A percentile compares a stretch with the other conserved stretches of the same genome.
phyloP scores from a whole-genome alignment of 2,888 invertebrate genomes.

The Drosophila austrosaltans region DNA sequence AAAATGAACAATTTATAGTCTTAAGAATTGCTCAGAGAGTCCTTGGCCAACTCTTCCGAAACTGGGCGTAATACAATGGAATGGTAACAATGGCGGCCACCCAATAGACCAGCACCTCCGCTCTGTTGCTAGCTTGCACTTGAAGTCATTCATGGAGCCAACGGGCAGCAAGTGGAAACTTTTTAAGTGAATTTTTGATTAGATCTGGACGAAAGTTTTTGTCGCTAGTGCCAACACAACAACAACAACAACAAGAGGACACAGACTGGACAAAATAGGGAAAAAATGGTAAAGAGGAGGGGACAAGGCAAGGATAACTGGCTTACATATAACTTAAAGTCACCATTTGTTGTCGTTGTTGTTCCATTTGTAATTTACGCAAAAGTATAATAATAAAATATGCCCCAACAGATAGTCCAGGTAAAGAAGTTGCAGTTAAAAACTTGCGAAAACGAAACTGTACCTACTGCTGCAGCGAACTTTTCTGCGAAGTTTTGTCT shows the following conservation, averaged over 20 bases:
- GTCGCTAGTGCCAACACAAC: constrained; percentile 59
- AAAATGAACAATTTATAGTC: constrained; percentile 17
- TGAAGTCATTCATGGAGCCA: constrained; percentile 58
- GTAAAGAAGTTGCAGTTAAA: constrained; percentile 28
- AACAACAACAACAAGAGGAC: not conserved
- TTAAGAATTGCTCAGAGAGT: constrained; percentile 17
- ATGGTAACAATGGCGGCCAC: constrained; percentile 48
- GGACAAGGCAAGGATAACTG: not conserved
- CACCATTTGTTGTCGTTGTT: constrained; percentile 39
- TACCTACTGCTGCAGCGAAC: constrained; percentile 46
- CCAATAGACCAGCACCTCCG: not conserved
- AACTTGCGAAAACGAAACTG: constrained; percentile 64
- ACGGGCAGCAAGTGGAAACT: constrained; percentile 64
- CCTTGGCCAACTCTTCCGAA: constrained; percentile 16
- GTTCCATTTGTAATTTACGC: constrained; percentile 75
- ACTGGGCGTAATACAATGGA: constrained; percentile 53
- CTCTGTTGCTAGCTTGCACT: constrained; percentile 38
- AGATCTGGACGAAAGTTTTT: constrained; percentile 81
- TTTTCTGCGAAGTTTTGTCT: constrained; percentile 60
- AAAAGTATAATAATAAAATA: constrained; percentile 80
- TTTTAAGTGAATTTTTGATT: constrained; percentile 83
- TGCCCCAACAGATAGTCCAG: constrained; percentile 62
- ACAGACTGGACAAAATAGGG: not conserved
- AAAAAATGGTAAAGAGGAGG: not conserved
- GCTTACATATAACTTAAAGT: constrained; percentile 58